Evolutionary conservation across 2,113 vertebrate genomes (phyloP).

Genomic region (Trichechus manatus): DNA sequence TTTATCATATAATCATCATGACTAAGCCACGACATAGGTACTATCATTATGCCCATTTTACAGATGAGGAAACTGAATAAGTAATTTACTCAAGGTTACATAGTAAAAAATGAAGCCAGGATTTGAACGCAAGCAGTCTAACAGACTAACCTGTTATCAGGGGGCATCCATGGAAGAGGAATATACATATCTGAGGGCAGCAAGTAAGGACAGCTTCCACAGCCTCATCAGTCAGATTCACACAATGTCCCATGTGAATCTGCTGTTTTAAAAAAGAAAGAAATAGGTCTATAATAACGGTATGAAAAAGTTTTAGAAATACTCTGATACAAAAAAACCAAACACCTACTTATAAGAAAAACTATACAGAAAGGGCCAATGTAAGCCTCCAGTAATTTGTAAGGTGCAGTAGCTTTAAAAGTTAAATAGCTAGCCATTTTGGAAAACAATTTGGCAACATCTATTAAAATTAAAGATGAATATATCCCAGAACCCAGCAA

Average conservation of each 20-base stretch:
- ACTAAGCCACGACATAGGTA: neutral
- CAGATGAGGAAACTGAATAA: neutral
- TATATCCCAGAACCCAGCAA: neutral
- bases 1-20: neutral
- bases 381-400: constrained; percentile 4
- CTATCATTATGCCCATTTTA: neutral
- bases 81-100: neutral
- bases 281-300: neutral
- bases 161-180: constrained; percentile 93
- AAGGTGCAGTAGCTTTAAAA: constrained; percentile 6
- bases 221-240: constrained; percentile 90
- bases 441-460: neutral
- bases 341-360: constrained; percentile 8
- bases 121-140: neutral
- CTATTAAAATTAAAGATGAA: neutral
- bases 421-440: constrained; percentile 29
- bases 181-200: constrained; percentile 91
- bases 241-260: constrained; percentile 92
- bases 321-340: neutral
- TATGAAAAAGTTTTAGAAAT: neutral
- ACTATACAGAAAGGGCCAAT: constrained; percentile 24
- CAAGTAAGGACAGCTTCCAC: constrained; percentile 90
- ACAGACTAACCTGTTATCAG: constrained; percentile 90
- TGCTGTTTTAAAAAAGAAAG: constrained; percentile 86
- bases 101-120: neutral